Evolutionary conservation across 2,888 invertebrate species (phyloP), one percentile per base, ranked within the genome.

Genomic region (Cantharis rustica): DNA sequence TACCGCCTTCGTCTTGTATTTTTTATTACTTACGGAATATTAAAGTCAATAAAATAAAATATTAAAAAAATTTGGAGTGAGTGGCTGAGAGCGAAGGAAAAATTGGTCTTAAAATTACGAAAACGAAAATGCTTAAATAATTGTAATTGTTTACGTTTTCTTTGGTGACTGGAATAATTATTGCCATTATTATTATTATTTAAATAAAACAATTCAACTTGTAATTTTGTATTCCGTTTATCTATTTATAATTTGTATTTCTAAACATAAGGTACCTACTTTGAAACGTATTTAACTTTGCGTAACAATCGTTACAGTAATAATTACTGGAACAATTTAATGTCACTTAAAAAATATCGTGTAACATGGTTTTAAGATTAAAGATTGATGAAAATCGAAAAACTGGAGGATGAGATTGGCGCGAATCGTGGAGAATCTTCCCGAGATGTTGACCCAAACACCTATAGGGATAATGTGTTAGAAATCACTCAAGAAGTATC

Each of bases 401-500:
- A 47, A 47, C 47, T 47, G 47, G 47, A 47, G 64, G 13, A 9
- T 16, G 13, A 66, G 23, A 20, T 66, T 7, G 64, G 23, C 17
- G 23, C 17, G 17, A 20, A 11, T 20, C 10, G n/a, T 20, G 17
- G 13, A 20, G 64, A 16, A 62, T 16, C 15, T 62, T 68, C 16
- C 62, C 72, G 75, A 73, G 72, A 63, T 75, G 79, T 68, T 70
- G 72, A 64, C 72, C 75, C 75, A 72, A 75, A 72, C 61, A 74
- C 71, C 62, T 68, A 70, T 66, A 69, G 72, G 72, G 70, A 75
- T 73, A 79, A 79, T 79, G 79, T 71, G 79, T 74, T 71, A 70
- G 71, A 76, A 77, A 78, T 75, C 77, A 76, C 75, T 79, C 76
- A 79, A 79, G 79, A 79, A 72, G 79, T 71, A 79, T 79, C 79